Evolutionary conservation across 2,888 invertebrate species (phyloP).

Genomic region (Cheilosia grossa): DNA sequence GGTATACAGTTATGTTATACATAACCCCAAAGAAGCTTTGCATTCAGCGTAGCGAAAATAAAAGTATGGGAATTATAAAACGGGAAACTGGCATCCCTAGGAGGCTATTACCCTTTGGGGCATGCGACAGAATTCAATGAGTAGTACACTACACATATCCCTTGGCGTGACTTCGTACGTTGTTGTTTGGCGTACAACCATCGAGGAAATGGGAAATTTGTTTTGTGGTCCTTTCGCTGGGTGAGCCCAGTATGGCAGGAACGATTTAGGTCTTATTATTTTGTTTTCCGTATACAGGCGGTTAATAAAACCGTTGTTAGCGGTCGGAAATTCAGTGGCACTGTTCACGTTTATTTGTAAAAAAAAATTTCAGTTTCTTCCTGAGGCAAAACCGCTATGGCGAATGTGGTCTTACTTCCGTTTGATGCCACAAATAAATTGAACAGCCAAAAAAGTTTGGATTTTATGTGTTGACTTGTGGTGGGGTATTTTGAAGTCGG

Average conservation of each 20-base stretch:
- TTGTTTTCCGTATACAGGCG: conserved; percentile 4
- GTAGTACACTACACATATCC: conserved; percentile 7
- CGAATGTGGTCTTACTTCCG: conserved; percentile 39
- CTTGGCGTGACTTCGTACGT: conserved; percentile 14
- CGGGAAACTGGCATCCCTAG: background rate
- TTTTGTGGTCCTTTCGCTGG: conserved; percentile 53
- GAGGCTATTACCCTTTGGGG: conserved; percentile 24
- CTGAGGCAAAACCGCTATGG: background rate
- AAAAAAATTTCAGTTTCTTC: no score
- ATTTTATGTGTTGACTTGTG: conserved; percentile 4
- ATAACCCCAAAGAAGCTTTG: conserved; percentile 14
- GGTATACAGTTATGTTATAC: background rate
- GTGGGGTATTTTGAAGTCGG: background rate
- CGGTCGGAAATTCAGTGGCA: conserved; percentile 35
- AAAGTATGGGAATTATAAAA: conserved; percentile 9
- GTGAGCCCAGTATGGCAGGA: conserved; percentile 3
- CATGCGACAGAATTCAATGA: conserved; percentile 30
- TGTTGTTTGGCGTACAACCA: conserved; percentile 39
- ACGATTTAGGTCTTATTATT: conserved; percentile 16
- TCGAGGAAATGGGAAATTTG: conserved; percentile 58
- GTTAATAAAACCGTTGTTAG: conserved; percentile 44
- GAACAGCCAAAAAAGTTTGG: conserved; percentile 19
- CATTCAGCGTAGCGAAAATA: background rate
- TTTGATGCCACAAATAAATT: conserved; percentile 41
- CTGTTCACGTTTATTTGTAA: conserved; percentile 20